phyloP scores from a whole-genome alignment of 2,888 invertebrate species.

The Plusia festucae region DNA sequence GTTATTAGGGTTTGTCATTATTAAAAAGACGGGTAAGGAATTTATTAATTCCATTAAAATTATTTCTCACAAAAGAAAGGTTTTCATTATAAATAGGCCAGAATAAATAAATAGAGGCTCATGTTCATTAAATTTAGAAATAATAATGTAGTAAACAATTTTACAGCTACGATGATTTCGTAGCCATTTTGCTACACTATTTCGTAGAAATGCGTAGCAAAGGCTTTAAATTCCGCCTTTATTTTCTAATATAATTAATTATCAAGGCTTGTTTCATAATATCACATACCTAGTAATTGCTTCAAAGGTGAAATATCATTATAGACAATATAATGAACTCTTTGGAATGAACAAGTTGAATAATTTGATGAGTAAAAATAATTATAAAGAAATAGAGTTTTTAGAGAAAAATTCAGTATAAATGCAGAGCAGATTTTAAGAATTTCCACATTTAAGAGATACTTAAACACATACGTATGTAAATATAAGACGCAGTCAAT shows the following conservation, averaged over 20 bases:
- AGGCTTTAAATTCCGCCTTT: slow-evolving; percentile 10
- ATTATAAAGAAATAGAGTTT: too few species aligned
- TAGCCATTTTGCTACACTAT: slow-evolving; percentile 32
- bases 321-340: not conserved
- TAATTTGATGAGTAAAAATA: too few species aligned
- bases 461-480: not conserved
- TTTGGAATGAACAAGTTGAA: too few species aligned
- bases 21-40: too few species aligned
- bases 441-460: not conserved
- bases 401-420: too few species aligned
- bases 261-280: not conserved
- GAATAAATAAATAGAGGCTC: too few species aligned
- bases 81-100: too few species aligned
- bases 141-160: not conserved
- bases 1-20: too few species aligned
- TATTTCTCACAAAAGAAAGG: too few species aligned
- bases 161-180: slow-evolving; percentile 30
- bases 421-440: too few species aligned
- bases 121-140: not conserved
- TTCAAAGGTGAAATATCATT: not conserved
- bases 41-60: too few species aligned
- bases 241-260: not conserved
- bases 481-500: not conserved
- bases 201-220: slow-evolving; percentile 36
- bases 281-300: too few species aligned